A percentile compares a stretch with the other conserved stretches of the same genome.
phyloP scores from a whole-genome alignment of 2,797 vertebrate genomes.

The Gallirallus australis region DNA sequence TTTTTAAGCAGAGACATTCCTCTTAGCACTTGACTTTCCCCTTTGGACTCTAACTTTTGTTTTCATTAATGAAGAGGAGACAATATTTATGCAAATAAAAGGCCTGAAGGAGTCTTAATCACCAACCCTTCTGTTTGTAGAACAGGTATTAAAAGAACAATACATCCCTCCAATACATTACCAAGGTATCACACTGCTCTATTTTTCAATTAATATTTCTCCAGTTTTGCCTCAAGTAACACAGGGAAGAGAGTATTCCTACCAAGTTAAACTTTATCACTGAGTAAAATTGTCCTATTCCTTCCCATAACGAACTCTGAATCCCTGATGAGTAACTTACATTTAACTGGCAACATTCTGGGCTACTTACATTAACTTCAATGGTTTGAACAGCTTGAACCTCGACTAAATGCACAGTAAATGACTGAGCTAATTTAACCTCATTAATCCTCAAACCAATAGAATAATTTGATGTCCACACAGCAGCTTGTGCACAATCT shows the following conservation, averaged over 20 bases:
- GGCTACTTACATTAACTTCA: constrained; percentile 72
- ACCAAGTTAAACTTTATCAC: constrained; percentile 54
- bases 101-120: background rate
- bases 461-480: constrained; percentile 65
- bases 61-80: background rate
- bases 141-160: background rate
- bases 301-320: constrained; percentile 65
- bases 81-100: background rate
- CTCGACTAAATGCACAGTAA: constrained; percentile 76
- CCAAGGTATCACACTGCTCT: rapidly evolving
- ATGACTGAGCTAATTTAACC: constrained; percentile 78
- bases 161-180: background rate
- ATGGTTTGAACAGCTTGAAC: constrained; percentile 79
- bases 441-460: constrained; percentile 79
- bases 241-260: background rate
- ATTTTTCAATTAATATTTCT: background rate
- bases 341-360: constrained; percentile 79
- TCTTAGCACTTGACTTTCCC: background rate
- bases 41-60: background rate
- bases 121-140: background rate
- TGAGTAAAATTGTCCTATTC: constrained; percentile 61
- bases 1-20: background rate
- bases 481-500: constrained; percentile 57
- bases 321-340: constrained; percentile 76
- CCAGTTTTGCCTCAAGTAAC: background rate